These are phyloP conservation scores for Heliconius congener DNA, from an alignment of 1,140 invertebrate species.

Conservation along the genomic window DNA sequence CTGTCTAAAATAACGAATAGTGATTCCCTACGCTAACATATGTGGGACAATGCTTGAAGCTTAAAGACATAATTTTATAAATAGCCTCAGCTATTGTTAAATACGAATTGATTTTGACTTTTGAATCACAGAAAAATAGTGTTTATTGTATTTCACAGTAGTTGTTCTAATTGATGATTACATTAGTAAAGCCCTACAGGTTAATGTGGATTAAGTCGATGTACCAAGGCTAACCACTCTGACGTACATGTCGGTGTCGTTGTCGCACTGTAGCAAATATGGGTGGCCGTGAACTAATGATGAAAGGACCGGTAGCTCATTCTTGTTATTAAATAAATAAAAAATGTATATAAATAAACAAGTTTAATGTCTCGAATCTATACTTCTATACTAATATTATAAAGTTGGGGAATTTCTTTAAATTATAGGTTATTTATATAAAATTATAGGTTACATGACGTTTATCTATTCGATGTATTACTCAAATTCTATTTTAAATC, in stretches of 20 bases:
- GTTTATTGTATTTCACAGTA: background rate
- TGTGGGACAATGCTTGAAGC: background rate
- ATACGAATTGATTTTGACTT: too few relatives aligned
- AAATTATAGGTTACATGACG: too few relatives aligned
- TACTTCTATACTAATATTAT: background rate
- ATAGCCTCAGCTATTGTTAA: background rate
- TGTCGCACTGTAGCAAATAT: background rate
- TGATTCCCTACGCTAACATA: background rate
- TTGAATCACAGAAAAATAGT: too few relatives aligned
- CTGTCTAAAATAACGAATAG: too few relatives aligned
- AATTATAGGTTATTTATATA: too few relatives aligned
- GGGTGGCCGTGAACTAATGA: background rate
- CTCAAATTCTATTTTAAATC: too few relatives aligned
- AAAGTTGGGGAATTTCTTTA: too few relatives aligned
- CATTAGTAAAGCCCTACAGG: conserved; percentile 4
- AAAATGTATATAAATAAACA: background rate
- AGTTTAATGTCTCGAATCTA: background rate
- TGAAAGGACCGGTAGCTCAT: background rate
- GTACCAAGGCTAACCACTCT: background rate
- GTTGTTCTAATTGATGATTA: background rate
- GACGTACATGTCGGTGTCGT: background rate
- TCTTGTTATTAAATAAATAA: background rate
- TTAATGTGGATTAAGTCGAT: background rate
- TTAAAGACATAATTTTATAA: too few relatives aligned
- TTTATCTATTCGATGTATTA: too few relatives aligned